A percentile compares a stretch with the other conserved stretches of the same genome.
phyloP scores from a whole-genome alignment of 1,140 invertebrate genomes.

The Lepidurus couesii region DNA sequence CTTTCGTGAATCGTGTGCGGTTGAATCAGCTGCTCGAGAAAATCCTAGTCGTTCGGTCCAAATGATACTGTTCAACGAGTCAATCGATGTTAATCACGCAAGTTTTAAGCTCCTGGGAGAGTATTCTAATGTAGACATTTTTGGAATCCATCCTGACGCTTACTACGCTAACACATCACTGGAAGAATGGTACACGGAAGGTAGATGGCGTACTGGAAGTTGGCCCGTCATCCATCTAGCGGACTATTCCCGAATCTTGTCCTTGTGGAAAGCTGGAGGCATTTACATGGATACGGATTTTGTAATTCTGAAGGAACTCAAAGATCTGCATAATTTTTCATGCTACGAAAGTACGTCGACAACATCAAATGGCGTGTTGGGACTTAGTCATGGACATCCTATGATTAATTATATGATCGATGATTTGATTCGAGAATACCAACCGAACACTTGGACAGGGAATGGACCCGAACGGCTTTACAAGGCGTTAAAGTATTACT shows the following conservation, averaged over 20 bases:
- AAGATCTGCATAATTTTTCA: constrained; percentile 17
- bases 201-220: constrained; percentile 49
- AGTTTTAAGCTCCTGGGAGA: not conserved
- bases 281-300: constrained; percentile 72
- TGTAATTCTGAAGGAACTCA: constrained; percentile 52
- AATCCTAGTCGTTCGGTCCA: constrained; percentile 29
- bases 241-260: constrained; percentile 62
- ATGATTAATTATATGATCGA: constrained; percentile 5
- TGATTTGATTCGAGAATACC: not conserved
- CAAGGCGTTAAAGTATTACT: not conserved
- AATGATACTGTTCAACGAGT: constrained; percentile 22
- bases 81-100: not conserved
- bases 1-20: constrained; percentile 28
- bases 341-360: not conserved
- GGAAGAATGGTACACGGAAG: constrained; percentile 53
- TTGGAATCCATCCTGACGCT: constrained; percentile 50
- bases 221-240: constrained; percentile 57
- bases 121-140: constrained; percentile 52
- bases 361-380: constrained; percentile 20
- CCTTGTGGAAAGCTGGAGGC: constrained; percentile 69
- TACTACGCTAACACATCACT: constrained; percentile 57
- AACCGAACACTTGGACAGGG: constrained; percentile 11
- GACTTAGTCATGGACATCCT: constrained; percentile 12
- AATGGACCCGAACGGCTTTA: constrained; percentile 17
- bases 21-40: constrained; percentile 31